Evolutionary conservation across 2,797 vertebrate species (phyloP).

Genomic region (Galagoides demidoff): DNA sequence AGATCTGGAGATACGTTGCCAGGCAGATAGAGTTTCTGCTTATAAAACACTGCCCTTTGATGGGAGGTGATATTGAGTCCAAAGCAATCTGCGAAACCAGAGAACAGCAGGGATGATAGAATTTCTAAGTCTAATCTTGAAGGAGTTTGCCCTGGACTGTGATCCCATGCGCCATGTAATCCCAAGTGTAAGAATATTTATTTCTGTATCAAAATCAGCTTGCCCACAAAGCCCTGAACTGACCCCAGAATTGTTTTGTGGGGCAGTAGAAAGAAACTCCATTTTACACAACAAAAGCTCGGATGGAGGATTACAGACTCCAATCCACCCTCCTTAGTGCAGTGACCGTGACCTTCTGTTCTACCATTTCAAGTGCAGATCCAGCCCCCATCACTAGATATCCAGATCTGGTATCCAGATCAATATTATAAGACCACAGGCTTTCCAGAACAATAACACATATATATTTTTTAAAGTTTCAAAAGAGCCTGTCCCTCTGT

Average conservation of each 20-base stretch:
- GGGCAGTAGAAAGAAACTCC: too few relatives aligned
- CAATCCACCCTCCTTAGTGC: accelerated
- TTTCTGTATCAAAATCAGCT: neutral
- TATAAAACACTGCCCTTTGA: neutral
- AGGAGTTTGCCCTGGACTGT: neutral
- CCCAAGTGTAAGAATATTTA: too few relatives aligned
- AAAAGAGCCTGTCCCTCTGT: neutral
- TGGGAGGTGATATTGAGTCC: neutral
- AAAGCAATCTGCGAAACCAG: neutral
- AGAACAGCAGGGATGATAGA: neutral
- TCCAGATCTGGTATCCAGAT: neutral
- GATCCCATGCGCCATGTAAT: neutral
- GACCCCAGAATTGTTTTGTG: accelerated
- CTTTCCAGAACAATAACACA: neutral
- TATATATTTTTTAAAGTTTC: neutral
- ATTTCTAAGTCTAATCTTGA: neutral
- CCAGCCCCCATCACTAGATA: accelerated
- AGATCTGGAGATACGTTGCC: accelerated
- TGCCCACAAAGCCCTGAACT: neutral
- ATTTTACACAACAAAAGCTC: too few relatives aligned
- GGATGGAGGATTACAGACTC: neutral
- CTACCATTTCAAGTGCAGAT: accelerated
- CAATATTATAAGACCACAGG: neutral
- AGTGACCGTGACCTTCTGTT: accelerated
- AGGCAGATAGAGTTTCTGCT: neutral